Conservation (phyloP, 2,113 vertebrate genomes). For the Regulus satrapa region DNA sequence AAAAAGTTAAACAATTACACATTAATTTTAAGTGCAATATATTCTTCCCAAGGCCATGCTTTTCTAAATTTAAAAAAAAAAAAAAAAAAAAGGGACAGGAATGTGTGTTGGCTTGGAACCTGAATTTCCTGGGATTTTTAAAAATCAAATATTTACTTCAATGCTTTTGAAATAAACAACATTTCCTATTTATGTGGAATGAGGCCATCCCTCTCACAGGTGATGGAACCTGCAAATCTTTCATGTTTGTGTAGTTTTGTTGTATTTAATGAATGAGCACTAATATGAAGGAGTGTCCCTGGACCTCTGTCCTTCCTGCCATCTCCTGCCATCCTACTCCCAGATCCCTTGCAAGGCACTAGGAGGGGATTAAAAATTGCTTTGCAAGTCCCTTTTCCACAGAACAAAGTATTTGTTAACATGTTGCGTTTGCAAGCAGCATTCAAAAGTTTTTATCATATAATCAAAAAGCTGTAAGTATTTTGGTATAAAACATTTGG, state of each 20-base stretch:
- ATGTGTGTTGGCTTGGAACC: not conserved
- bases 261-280: not conserved
- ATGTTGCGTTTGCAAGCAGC: not conserved
- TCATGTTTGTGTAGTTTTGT: not conserved
- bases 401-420: not conserved
- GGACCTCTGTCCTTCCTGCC: not conserved
- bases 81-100: not conserved
- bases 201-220: not conserved
- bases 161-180: not conserved
- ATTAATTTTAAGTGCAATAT: not conserved
- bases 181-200: not conserved
- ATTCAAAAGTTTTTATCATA: not conserved
- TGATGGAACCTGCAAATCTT: not conserved
- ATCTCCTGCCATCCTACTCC: not conserved
- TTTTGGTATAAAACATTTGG: too few relatives aligned
- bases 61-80: not conserved
- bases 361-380: not conserved
- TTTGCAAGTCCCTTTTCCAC: not conserved
- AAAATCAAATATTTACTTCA: not conserved
- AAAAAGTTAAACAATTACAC: not conserved
- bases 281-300: not conserved
- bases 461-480: not conserved
- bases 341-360: fast-evolving
- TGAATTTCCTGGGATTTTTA: not conserved
- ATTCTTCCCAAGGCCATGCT: not conserved